These are phyloP conservation scores for Rhinoderma darwinii DNA, from an alignment of 2,113 vertebrate species.

Conservation along the genomic window DNA sequence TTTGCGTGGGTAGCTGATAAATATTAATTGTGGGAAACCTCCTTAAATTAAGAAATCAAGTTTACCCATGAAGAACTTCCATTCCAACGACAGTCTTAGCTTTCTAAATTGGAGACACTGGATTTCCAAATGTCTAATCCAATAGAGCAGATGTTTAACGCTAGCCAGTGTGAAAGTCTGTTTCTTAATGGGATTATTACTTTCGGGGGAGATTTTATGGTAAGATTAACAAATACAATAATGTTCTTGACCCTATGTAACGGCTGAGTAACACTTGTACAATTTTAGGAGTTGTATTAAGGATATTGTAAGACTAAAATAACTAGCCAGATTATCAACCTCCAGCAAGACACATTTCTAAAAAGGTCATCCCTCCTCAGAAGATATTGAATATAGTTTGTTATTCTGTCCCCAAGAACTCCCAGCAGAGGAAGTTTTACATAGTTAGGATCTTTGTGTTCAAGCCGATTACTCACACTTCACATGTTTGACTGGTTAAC, in stretches of 20 bases:
- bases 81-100: too few relatives aligned
- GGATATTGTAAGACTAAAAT: not conserved
- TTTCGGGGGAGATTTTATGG: not conserved
- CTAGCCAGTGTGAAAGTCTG: not conserved
- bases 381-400: not conserved
- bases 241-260: not conserved
- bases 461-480: too few relatives aligned
- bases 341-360: not conserved
- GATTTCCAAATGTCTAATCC: not conserved
- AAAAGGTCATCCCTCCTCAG: not conserved
- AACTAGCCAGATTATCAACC: not conserved
- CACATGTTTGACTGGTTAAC: too few relatives aligned
- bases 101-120: too few relatives aligned
- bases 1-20: too few relatives aligned
- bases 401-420: not conserved
- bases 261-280: not conserved
- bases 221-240: constrained; percentile 16
- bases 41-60: too few relatives aligned
- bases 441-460: not conserved
- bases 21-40: too few relatives aligned
- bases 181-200: not conserved
- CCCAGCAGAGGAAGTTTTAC: not conserved
- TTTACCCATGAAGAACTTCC: too few relatives aligned
- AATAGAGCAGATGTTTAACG: not conserved
- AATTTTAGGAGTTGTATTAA: not conserved